Evolutionary conservation across 1,140 invertebrate species (phyloP), one percentile per base, ranked within the genome.

Genomic region (Parasteatoda tepidariorum): DNA sequence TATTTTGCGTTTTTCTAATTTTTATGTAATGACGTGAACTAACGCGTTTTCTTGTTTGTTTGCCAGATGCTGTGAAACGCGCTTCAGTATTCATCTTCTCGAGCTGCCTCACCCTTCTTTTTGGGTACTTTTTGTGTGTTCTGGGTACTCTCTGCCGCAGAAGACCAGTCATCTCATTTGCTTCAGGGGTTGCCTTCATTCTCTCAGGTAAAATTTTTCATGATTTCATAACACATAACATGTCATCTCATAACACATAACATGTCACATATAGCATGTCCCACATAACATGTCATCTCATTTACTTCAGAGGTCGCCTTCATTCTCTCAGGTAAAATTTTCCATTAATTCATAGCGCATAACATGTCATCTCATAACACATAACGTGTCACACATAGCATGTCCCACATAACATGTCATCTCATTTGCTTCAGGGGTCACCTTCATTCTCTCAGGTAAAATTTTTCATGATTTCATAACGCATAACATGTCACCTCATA

Each of bases 381-480:
- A n/a, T n/a, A n/a, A n/a, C n/a, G n/a, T n/a, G n/a, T n/a, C n/a
- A n/a, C n/a, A n/a, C n/a, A n/a, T n/a, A n/a, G n/a, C n/a, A n/a
- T n/a, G n/a, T n/a, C n/a, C n/a, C n/a, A n/a, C n/a, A n/a, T n/a
- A n/a, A n/a, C 90, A 90, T 84, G 87, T 93, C 18, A 92, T 91
- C 84, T 91, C 92, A 68, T 94, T 94, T 86, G 89, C 92, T 67
- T 91, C 92, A 11, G 93, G 93, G 3, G 92, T 93, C 83, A 89
- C 92, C 78, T 93, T 93, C 86, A 93, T 94, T 85, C 90, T 94
- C 86, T 93, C 93, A 89, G 93, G 92, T 92, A 88, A 87, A 84
- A 57, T 67, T 13, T 15, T 15, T 5, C 18, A 33, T 15, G 18
- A 3, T 4, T 15, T 0, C 33, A 5, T 7, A 38, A 18, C 75